Percentiles rank a stretch among this genome's conserved stretches.
phyloP scores from a whole-genome alignment of 1,140 invertebrate genomes.

The Lutraria rhynchaena region DNA sequence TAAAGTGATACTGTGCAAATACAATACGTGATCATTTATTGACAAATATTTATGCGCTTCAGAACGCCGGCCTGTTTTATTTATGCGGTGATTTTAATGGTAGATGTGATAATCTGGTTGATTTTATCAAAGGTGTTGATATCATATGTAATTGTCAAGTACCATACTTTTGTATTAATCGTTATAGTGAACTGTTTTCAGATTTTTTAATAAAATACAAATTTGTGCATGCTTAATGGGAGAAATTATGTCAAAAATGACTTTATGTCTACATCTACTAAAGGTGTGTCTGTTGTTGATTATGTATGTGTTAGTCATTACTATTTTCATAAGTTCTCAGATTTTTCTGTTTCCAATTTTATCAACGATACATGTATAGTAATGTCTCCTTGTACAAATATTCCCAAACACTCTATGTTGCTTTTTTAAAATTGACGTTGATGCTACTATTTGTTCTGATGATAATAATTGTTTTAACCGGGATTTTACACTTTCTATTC shows the following conservation, averaged over 20 bases:
- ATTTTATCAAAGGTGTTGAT: slow-evolving; percentile 7
- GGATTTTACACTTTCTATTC: background rate
- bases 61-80: background rate
- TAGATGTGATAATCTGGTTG: background rate
- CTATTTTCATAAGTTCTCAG: background rate
- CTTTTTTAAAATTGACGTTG: background rate
- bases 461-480: background rate
- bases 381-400: background rate
- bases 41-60: background rate
- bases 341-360: background rate
- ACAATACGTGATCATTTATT: slow-evolving; percentile 10
- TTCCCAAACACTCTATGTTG: slow-evolving; percentile 1
- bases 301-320: background rate
- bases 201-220: slow-evolving; percentile 5
- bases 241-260: background rate
- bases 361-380: background rate
- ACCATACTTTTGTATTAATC: too few relatives aligned
- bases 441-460: background rate
- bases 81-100: slow-evolving; percentile 25
- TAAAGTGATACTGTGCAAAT: too few relatives aligned
- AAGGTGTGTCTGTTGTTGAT: slow-evolving; percentile 1
- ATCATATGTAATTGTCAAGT: background rate
- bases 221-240: slow-evolving; percentile 16
- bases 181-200: background rate
- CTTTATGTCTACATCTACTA: background rate